Percentiles rank a stretch among this genome's conserved stretches.
phyloP scores from a whole-genome alignment of 2,888 invertebrate species.

The Drosophila hamatofila region DNA sequence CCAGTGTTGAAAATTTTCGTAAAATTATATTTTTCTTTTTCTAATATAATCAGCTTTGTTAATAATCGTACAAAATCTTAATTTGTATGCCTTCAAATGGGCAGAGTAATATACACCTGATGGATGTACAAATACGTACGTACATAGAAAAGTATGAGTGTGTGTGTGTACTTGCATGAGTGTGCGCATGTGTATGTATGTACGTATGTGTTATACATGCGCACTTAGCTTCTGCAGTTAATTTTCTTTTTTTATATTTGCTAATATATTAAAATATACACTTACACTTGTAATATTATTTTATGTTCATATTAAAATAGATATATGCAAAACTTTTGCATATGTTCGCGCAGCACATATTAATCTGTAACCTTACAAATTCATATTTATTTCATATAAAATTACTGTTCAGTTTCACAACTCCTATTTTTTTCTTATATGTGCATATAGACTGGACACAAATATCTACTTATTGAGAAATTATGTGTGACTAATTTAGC shows the following conservation, averaged over 20 bases:
- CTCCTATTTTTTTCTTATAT: neutral
- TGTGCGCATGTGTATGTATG: neutral
- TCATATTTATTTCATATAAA: constrained; percentile 11
- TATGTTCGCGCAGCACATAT: neutral
- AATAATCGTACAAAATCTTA: neutral
- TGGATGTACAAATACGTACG: neutral
- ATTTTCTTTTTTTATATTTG: constrained; percentile 9
- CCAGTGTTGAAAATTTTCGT: neutral
- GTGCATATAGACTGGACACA: neutral
- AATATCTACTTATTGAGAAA: neutral
- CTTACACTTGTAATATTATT: constrained; percentile 29
- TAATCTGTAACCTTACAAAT: constrained; percentile 4
- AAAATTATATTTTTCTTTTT: neutral
- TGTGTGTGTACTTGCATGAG: neutral
- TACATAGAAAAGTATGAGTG: too few species aligned
- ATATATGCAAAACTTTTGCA: constrained; percentile 1
- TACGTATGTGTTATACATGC: constrained; percentile 22
- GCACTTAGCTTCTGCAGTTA: constrained; percentile 20
- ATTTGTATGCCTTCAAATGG: neutral
- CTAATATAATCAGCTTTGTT: neutral
- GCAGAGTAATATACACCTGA: neutral
- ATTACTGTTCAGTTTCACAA: constrained; percentile 36
- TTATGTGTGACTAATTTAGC: neutral
- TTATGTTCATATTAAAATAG: constrained; percentile 9
- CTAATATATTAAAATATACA: constrained; percentile 2